Evolutionary conservation across 2,113 vertebrate genomes (phyloP).

Genomic region (Hippoglossus stenolepis): DNA sequence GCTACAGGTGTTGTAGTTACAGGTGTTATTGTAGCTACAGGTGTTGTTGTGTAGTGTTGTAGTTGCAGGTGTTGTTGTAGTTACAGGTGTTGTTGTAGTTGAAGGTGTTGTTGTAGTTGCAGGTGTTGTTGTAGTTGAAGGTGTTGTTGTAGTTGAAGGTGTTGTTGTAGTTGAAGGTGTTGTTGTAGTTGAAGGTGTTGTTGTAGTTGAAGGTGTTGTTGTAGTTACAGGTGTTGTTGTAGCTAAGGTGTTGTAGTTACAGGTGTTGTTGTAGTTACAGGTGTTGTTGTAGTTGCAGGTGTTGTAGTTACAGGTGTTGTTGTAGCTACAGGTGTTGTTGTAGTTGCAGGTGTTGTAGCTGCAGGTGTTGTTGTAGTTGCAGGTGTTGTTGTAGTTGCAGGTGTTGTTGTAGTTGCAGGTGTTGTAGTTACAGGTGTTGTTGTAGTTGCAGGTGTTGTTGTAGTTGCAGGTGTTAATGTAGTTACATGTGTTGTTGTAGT

Average conservation of each 20-base stretch:
- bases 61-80: neutral
- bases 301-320: constrained; percentile 10
- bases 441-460: constrained; percentile 16
- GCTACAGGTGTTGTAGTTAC: neutral
- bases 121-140: neutral
- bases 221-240: constrained; percentile 24
- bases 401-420: constrained; percentile 16
- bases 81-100: neutral
- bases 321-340: neutral
- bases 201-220: constrained; percentile 10
- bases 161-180: neutral
- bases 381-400: neutral
- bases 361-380: neutral
- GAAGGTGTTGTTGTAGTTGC: neutral
- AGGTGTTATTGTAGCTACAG: too few relatives aligned
- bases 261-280: constrained; percentile 16
- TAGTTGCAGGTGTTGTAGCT: constrained; percentile 15
- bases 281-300: neutral
- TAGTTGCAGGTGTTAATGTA: constrained; percentile 14
- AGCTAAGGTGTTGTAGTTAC: constrained; percentile 14
- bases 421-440: constrained; percentile 22
- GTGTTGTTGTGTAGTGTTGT: too few relatives aligned
- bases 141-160: neutral
- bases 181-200: constrained; percentile 18
- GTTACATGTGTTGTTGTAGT: constrained; percentile 17